These are phyloP conservation scores for Phortica okadai DNA, from an alignment of 2,888 invertebrate species.

Conservation along the genomic window DNA sequence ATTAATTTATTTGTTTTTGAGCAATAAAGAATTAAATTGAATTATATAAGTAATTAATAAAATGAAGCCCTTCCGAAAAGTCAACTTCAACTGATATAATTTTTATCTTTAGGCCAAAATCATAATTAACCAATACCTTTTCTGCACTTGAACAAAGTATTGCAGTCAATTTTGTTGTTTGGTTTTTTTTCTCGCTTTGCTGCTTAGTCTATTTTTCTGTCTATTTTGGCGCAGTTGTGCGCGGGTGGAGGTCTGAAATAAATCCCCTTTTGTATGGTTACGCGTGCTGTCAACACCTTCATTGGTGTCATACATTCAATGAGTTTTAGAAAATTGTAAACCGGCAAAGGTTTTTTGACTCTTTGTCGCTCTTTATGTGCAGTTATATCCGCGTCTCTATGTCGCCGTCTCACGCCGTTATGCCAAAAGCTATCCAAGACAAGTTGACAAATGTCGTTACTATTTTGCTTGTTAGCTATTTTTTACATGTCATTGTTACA, in stretches of 20 bases:
- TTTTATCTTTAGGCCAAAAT: too few species aligned
- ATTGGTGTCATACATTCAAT: neutral
- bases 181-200: neutral
- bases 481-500: slow-evolving; percentile 23
- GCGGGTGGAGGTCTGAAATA: too few species aligned
- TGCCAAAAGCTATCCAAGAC: neutral
- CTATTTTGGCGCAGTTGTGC: neutral
- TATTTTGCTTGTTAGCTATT: neutral
- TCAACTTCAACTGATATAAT: too few species aligned
- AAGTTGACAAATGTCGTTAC: slow-evolving; percentile 17
- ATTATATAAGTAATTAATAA: too few species aligned
- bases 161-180: neutral
- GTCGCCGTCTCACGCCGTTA: neutral
- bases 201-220: neutral
- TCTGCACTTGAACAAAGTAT: slow-evolving; percentile 5
- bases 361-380: slow-evolving; percentile 11
- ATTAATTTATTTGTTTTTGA: too few species aligned
- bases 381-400: slow-evolving; percentile 16
- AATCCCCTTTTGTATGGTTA: too few species aligned
- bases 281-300: slow-evolving; percentile 17
- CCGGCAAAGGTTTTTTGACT: neutral
- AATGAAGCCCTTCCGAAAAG: too few species aligned
- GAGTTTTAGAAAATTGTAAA: neutral
- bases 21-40: too few species aligned
- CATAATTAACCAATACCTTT: neutral